Evolutionary conservation across 2,113 vertebrate species (phyloP).

Genomic region (Gavialis gangeticus): DNA sequence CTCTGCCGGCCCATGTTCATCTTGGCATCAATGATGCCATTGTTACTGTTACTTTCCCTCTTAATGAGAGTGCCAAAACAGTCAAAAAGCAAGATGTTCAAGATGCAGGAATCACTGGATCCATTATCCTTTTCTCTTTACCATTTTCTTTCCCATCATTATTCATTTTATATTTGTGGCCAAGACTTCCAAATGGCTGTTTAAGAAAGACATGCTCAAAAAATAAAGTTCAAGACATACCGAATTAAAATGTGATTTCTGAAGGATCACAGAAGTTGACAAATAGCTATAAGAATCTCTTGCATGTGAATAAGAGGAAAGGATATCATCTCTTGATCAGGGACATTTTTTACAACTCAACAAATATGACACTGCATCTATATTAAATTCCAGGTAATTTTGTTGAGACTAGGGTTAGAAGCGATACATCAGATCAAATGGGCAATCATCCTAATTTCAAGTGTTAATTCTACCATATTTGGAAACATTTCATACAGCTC

Average conservation of each 20-base stretch:
- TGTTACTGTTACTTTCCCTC: neutral
- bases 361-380: neutral
- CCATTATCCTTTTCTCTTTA: neutral
- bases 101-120: neutral
- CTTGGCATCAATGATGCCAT: no score
- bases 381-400: neutral
- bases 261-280: neutral
- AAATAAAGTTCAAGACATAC: neutral
- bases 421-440: neutral
- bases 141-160: neutral
- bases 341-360: neutral
- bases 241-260: constrained; percentile 17
- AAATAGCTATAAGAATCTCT: neutral
- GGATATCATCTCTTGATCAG: neutral
- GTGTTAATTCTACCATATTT: neutral
- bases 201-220: neutral
- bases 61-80: neutral
- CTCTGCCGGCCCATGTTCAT: no score
- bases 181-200: constrained; percentile 15
- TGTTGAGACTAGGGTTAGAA: neutral
- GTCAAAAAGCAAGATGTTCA: constrained; percentile 11
- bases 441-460: neutral
- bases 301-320: neutral
- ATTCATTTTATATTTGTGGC: neutral
- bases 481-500: neutral